Evolutionary conservation across 2,797 vertebrate species (phyloP), one percentile per base, ranked within the genome.

Genomic region (Sebastes iracundus): DNA sequence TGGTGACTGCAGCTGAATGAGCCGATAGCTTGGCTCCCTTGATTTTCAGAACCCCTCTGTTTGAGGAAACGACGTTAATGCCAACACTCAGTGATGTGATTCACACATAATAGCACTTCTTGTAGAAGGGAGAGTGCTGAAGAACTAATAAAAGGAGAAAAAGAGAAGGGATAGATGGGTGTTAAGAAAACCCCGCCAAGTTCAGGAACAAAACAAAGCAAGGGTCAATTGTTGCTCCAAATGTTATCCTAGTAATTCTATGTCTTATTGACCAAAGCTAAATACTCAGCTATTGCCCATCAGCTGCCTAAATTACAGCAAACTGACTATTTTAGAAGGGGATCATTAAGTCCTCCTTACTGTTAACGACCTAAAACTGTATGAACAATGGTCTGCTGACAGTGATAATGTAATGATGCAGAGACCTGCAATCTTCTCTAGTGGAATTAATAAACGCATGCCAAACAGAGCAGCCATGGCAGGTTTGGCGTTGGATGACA

Each of bases 401-500:
- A 80, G 63, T 75, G 81, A 86, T 30, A 67, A 79, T 18, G 35
- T 87, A 84, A 87, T 85, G 75, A 82, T 38, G 75, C 38, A 5
- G 14, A 78, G 28, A 77, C 33, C 67, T 28, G 65, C 22, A 86
- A 87, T 85, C 28, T 86, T 84, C 63, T 64, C 33, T 46, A 38
- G 27, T 49, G 32, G 35, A 76, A 73, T 72, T 68, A 86, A 77
- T 81, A 84, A 84, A 79, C 67, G 20, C 56, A 63, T 72, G 87
- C 42, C 76, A 78, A 79, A 87, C 52, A 84, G 62, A 74, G 5
- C 56, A 78, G 56, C 75, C 32, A 8, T 49, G 68, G 30, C 80
- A 82, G 71, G 80, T 87, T 76, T 10, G 69, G 72, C 59, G 52
- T 76, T 74, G 20, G 85, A 85, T 75, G 67, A 79, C 60, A 75